phyloP scores from a whole-genome alignment of 2,113 vertebrate species.

The Eulemur rufifrons region DNA sequence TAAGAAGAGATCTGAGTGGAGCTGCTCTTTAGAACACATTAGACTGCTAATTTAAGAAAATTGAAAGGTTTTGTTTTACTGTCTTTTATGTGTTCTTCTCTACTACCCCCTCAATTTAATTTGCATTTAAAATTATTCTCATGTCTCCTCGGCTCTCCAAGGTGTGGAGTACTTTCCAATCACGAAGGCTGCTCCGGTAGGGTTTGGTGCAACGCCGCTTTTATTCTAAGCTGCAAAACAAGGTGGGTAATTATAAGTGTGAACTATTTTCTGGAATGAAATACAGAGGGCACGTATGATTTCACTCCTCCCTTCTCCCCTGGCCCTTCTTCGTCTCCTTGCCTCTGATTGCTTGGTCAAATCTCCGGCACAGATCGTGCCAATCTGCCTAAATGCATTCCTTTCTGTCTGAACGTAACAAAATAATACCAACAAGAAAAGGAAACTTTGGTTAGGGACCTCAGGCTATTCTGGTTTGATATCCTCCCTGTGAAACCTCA shows the following conservation, averaged over 20 bases:
- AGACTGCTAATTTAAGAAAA: slow-evolving; percentile 87
- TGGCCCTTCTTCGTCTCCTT: slow-evolving; percentile 69
- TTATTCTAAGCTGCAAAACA: slow-evolving; percentile 85
- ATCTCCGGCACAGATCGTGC: slow-evolving; percentile 57
- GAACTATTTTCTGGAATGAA: slow-evolving; percentile 82
- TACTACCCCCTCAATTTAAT: slow-evolving; percentile 88
- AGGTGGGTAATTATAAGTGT: slow-evolving; percentile 84
- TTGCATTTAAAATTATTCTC: slow-evolving; percentile 90
- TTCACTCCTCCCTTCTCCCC: slow-evolving; percentile 64
- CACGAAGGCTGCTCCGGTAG: slow-evolving; percentile 78
- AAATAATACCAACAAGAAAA: background rate
- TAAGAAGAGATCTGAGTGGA: slow-evolving; percentile 81
- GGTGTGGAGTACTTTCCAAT: slow-evolving; percentile 87
- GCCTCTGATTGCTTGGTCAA: slow-evolving; percentile 71
- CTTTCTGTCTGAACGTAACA: background rate
- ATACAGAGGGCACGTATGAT: slow-evolving; percentile 66
- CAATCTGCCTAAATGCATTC: background rate
- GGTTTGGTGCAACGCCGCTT: slow-evolving; percentile 81
- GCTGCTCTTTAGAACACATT: slow-evolving; percentile 83
- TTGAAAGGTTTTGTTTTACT: slow-evolving; percentile 88
- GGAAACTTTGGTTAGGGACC: background rate
- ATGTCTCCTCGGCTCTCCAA: slow-evolving; percentile 83
- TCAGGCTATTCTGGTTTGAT: background rate
- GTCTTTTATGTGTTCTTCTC: slow-evolving; percentile 87
- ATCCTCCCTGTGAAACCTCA: background rate